Percentiles rank a stretch among this genome's conserved stretches.
Evolutionary conservation across 2,113 vertebrate genomes (phyloP).

Genomic region (Peromyscus polionotus): DNA sequence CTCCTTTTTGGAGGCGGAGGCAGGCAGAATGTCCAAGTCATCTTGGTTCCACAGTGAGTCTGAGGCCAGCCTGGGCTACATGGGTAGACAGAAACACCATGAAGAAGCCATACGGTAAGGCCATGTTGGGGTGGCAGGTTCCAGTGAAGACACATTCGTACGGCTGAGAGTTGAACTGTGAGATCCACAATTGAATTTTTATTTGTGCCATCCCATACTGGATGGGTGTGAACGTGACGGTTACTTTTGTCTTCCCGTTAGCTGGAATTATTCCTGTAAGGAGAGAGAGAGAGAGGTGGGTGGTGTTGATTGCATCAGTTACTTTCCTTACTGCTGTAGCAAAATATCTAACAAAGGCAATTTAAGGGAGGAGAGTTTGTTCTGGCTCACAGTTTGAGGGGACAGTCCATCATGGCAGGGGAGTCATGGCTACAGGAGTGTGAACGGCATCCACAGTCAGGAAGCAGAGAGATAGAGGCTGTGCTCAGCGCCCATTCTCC

Average conservation of each 20-base stretch:
- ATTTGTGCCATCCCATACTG: constrained; percentile 92
- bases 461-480: background rate
- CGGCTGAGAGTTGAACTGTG: constrained; percentile 93
- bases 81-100: background rate
- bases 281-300: constrained; percentile 53
- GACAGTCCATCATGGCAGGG: background rate
- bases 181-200: constrained; percentile 90
- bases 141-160: constrained; percentile 93
- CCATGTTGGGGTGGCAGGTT: constrained; percentile 87
- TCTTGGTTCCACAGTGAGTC: background rate
- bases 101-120: constrained; percentile 86
- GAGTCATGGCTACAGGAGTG: background rate
- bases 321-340: background rate
- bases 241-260: constrained; percentile 87
- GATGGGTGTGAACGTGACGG: constrained; percentile 90
- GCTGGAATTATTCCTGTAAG: constrained; percentile 94
- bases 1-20: background rate
- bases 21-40: background rate
- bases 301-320: background rate
- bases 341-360: background rate
- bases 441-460: background rate
- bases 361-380: background rate
- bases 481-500: background rate
- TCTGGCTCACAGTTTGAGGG: background rate
- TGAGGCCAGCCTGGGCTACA: background rate